Evolutionary conservation across 1,140 invertebrate species (phyloP), one percentile per base, ranked within the genome.

Genomic region (Fopius arisanus): DNA sequence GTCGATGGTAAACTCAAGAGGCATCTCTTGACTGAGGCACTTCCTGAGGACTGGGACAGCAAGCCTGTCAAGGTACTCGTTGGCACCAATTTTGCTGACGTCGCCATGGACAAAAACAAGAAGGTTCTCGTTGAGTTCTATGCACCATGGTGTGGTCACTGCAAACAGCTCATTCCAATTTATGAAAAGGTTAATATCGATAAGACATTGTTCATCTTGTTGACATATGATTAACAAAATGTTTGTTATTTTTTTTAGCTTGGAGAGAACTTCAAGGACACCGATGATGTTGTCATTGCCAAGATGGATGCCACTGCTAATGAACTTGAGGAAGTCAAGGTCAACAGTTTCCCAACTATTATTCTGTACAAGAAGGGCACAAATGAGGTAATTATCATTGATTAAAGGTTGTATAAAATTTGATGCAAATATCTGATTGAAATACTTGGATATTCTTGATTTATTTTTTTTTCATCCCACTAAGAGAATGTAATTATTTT

Each of bases 231-330:
- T 10, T 37, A 12, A 37, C 7, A 37, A 37, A 37, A 37, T 37
- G 12, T 37, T 37, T 37, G 33, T 54, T 54, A 51, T 67, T 73
- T 69, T 67, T 83, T 83, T 33, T 70, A 95, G 90, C 89, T 96
- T 72, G 94, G 91, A 71, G 94, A 96, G 79, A 95, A 98, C 87
- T 99, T 93, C 88, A 93, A 95, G 84, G 94, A 96, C 78, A 92
- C 92, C 78, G 91, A 93, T 43, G 92, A 93, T 74, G 90, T 99
- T 77, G 91, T 99, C 12, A 95, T 99, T 84, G 97, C 98, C 77
- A 99, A 99, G 90, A 98, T 99, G 91, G 98, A 99, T 88, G 93
- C 98, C 63, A 99, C 98, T 70, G 94, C 92, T 82, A 99, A 99
- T 88, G 98, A 99, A 90, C 87, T 99, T 71, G 96, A 98, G 81